Evolutionary conservation across 2,888 invertebrate genomes (phyloP).

Genomic region (Pteria penguin): DNA sequence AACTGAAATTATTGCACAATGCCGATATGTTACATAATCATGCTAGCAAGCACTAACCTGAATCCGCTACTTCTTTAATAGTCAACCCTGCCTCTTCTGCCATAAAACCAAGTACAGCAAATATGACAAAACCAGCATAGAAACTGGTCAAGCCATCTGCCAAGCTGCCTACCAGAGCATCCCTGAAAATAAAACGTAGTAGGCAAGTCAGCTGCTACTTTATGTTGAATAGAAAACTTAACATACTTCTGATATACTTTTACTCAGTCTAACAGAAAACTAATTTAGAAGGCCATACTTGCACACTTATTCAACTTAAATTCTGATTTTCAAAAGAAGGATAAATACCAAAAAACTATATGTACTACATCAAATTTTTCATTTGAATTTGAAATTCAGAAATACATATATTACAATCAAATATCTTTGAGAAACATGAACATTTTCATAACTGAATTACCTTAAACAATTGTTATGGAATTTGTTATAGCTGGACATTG

Average conservation of each 20-base stretch:
- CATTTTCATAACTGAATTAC: too few relatives aligned
- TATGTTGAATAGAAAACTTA: too few relatives aligned
- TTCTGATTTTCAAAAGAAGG: neutral
- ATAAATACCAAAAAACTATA: neutral
- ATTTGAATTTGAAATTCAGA: neutral
- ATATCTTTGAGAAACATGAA: too few relatives aligned
- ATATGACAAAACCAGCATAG: constrained; percentile 74
- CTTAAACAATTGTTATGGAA: constrained; percentile 74
- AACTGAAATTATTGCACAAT: too few relatives aligned
- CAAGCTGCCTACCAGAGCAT: constrained; percentile 67
- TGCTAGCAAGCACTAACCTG: constrained; percentile 72
- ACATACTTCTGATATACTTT: too few relatives aligned
- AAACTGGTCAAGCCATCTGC: constrained; percentile 69
- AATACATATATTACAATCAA: neutral
- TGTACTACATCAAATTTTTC: neutral
- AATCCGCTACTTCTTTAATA: constrained; percentile 74
- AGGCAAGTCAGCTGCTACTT: too few relatives aligned
- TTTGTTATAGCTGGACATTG: constrained; percentile 77
- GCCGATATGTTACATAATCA: too few relatives aligned
- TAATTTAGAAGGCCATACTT: too few relatives aligned
- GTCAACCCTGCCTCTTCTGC: constrained; percentile 72
- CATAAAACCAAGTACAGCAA: constrained; percentile 83
- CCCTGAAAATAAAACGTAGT: constrained; percentile 63
- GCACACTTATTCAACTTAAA: too few relatives aligned
- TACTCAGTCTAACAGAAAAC: too few relatives aligned